phyloP scores from a whole-genome alignment of 2,888 invertebrate species.

The Belgica antarctica region DNA sequence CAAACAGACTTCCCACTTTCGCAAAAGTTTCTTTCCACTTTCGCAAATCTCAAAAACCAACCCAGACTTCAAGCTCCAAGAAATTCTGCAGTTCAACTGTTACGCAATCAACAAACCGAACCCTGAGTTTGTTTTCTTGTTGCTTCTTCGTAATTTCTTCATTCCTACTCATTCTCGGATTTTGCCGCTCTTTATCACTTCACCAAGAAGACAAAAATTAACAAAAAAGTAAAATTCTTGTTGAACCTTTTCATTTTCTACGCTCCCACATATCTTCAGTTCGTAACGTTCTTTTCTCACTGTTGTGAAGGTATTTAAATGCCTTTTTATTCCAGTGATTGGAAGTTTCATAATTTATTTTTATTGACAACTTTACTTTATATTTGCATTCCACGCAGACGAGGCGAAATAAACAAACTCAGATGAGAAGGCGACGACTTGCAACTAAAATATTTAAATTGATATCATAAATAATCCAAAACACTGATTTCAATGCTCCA shows the following conservation, averaged over 20 bases:
- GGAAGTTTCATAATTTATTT: slow-evolving; percentile 32
- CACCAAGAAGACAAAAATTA: too few species aligned
- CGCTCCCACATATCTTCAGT: slow-evolving; percentile 21
- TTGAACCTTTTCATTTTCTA: slow-evolving; percentile 29
- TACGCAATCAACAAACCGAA: background rate
- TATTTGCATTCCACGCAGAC: slow-evolving; percentile 30
- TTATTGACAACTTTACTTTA: slow-evolving; percentile 39
- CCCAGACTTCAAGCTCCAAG: too few species aligned
- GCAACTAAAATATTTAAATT: slow-evolving; percentile 42
- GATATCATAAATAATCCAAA: slow-evolving; percentile 43
- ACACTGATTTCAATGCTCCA: slow-evolving; percentile 38
- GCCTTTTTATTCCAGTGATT: slow-evolving; percentile 8
- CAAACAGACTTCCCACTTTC: too few species aligned
- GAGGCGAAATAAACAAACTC: slow-evolving; percentile 28
- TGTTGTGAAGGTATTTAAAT: background rate
- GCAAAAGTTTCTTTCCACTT: too few species aligned
- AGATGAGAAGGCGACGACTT: slow-evolving; percentile 19
- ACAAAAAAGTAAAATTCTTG: background rate
- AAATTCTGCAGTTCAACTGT: too few species aligned
- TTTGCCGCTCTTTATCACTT: slow-evolving; percentile 2
- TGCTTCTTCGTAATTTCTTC: slow-evolving; percentile 19
- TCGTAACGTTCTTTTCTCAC: background rate
- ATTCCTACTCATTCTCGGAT: slow-evolving; percentile 9
- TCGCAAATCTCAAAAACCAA: too few species aligned
- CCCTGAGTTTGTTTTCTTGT: background rate